These are phyloP conservation scores for Sterrhoptilus dennistouni DNA, from an alignment of 2,113 vertebrate genomes.

Conservation along the genomic window DNA sequence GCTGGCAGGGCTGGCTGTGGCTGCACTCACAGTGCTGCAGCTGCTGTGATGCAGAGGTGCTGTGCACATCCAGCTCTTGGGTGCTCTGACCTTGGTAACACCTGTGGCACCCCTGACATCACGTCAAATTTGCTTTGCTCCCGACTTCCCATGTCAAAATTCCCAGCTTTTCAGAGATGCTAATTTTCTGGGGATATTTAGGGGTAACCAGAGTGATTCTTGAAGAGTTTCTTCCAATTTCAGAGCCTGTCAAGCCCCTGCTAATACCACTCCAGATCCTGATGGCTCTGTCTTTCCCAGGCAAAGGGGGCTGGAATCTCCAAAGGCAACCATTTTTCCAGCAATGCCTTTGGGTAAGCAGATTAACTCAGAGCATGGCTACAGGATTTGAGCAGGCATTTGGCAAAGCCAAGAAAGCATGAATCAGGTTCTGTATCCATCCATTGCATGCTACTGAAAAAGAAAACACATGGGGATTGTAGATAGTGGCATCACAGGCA, in stretches of 20 bases:
- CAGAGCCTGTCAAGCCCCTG: not conserved
- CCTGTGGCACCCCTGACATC: not conserved
- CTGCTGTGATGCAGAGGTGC: not conserved
- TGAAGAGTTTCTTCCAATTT: not conserved
- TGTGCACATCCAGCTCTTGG: not conserved
- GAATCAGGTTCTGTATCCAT: not conserved
- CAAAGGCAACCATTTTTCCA: not conserved
- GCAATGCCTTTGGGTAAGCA: not conserved
- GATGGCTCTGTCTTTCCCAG: not conserved
- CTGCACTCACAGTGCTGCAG: not conserved
- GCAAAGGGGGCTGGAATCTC: not conserved
- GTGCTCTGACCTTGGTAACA: not conserved
- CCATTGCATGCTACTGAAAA: not conserved
- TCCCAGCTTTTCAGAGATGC: not conserved
- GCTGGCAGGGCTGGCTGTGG: not conserved
- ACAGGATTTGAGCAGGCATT: not conserved
- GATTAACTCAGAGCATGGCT: not conserved
- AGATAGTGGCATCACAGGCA: constrained; percentile 14
- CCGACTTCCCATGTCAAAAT: not conserved
- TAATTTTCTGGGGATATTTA: not conserved
- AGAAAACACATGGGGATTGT: not conserved
- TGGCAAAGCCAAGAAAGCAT: not conserved
- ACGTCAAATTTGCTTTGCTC: not conserved
- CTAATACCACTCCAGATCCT: not conserved
- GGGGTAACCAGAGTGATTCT: not conserved